A percentile compares a stretch with the other conserved stretches of the same genome.
Evolutionary conservation across 2,113 vertebrate species (phyloP).

Genomic region (Equus przewalskii): DNA sequence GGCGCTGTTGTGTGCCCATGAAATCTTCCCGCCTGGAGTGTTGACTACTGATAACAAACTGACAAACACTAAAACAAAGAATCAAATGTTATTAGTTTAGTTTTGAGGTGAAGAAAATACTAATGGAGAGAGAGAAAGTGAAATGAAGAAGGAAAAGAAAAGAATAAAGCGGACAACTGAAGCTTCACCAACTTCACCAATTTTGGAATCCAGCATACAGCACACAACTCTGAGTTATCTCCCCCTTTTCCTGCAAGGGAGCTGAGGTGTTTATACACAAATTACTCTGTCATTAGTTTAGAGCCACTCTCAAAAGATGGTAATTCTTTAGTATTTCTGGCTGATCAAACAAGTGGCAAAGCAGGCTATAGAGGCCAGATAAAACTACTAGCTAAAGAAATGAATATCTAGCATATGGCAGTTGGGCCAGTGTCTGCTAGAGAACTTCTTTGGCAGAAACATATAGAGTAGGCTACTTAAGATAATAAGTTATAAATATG

Average conservation of each 20-base stretch:
- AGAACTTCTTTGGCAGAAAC: background rate
- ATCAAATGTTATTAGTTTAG: background rate
- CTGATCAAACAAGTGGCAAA: background rate
- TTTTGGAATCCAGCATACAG: accelerated
- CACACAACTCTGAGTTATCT: accelerated
- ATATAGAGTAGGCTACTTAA: background rate
- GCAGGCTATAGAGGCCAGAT: background rate
- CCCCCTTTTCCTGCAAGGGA: accelerated
- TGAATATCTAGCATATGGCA: background rate
- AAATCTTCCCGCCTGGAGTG: background rate
- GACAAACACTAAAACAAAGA: background rate
- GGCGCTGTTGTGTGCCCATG: background rate
- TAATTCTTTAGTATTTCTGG: background rate
- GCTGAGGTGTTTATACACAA: accelerated
- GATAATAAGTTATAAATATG: background rate
- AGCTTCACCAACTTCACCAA: background rate
- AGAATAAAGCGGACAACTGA: background rate
- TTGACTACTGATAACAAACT: background rate
- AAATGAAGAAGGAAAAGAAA: background rate
- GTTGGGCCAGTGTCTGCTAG: too few relatives aligned
- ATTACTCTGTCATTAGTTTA: background rate
- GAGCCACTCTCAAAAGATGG: background rate
- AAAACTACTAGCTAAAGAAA: background rate
- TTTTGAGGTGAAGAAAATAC: background rate
- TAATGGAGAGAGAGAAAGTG: background rate